Evolutionary conservation across 2,797 vertebrate species (phyloP).

Genomic region (Pteronotus mesoamericanus): DNA sequence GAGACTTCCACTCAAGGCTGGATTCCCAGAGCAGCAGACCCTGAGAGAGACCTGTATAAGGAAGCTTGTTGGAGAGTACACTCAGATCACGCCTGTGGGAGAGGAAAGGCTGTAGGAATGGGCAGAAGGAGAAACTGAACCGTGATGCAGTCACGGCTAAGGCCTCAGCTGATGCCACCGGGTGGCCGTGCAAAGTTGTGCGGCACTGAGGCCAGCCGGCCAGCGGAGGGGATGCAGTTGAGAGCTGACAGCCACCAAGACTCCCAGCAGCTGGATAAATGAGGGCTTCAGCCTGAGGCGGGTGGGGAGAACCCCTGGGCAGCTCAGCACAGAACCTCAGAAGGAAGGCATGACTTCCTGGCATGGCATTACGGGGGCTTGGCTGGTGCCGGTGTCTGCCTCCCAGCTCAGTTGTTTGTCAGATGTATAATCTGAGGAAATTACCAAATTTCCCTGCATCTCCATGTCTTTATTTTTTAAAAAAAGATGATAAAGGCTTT

Average conservation of each 20-base stretch:
- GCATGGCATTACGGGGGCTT: too few relatives aligned
- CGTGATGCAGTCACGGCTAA: fast-evolving
- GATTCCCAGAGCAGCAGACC: background rate
- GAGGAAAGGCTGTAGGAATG: background rate
- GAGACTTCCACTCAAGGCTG: background rate
- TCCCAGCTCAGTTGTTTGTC: background rate
- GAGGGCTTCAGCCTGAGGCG: background rate
- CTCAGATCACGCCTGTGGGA: background rate
- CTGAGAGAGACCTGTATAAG: background rate
- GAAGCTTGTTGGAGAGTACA: too few relatives aligned
- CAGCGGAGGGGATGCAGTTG: background rate
- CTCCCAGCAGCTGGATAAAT: background rate
- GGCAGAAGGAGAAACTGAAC: background rate
- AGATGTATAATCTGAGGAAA: background rate
- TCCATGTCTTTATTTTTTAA: background rate
- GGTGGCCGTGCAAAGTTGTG: background rate
- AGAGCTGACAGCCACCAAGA: background rate
- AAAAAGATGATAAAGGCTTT: background rate
- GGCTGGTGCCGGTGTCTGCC: background rate
- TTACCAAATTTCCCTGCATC: background rate
- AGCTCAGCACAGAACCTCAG: background rate
- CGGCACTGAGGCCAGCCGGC: background rate
- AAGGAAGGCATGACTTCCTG: background rate
- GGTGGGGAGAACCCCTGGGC: background rate
- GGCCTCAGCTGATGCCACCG: fast-evolving